Evolutionary conservation across 1,140 invertebrate genomes (phyloP).

Genomic region (Cydia fagiglandana): DNA sequence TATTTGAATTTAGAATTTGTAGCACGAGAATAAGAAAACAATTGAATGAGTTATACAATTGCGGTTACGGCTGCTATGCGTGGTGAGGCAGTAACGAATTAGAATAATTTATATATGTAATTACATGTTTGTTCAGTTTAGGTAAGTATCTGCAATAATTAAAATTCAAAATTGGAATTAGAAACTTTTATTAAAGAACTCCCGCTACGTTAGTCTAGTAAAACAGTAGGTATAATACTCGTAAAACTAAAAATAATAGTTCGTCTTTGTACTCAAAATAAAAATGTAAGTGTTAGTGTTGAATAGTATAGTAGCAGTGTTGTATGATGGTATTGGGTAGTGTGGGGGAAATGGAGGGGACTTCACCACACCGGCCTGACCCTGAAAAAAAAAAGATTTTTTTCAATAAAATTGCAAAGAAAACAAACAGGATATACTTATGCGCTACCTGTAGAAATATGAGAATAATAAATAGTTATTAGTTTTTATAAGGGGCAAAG

Average conservation of each 20-base stretch:
- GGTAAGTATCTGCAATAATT: conserved; percentile 15
- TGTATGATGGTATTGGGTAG: neutral
- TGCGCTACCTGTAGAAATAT: too few species aligned
- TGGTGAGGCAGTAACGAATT: neutral
- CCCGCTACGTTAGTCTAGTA: neutral
- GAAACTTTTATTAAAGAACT: neutral
- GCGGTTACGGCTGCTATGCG: neutral
- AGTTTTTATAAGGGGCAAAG: too few species aligned
- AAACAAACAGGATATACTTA: neutral
- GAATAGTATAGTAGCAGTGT: neutral
- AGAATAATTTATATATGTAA: neutral
- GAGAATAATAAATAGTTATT: too few species aligned
- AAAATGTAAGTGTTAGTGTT: neutral
- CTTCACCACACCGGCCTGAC: neutral
- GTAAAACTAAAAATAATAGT: neutral
- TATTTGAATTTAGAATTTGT: too few species aligned
- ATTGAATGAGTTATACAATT: too few species aligned
- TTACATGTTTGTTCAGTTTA: neutral
- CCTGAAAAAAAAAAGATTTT: neutral
- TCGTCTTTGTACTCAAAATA: conserved; percentile 6
- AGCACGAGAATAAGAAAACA: too few species aligned
- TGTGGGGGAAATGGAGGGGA: neutral
- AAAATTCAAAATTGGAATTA: neutral
- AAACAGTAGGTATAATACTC: too few species aligned
- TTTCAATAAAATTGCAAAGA: neutral